Evolutionary conservation across 2,113 vertebrate genomes (phyloP), one percentile per base, ranked within the genome.

Genomic region (Neodon shergylaensis): DNA sequence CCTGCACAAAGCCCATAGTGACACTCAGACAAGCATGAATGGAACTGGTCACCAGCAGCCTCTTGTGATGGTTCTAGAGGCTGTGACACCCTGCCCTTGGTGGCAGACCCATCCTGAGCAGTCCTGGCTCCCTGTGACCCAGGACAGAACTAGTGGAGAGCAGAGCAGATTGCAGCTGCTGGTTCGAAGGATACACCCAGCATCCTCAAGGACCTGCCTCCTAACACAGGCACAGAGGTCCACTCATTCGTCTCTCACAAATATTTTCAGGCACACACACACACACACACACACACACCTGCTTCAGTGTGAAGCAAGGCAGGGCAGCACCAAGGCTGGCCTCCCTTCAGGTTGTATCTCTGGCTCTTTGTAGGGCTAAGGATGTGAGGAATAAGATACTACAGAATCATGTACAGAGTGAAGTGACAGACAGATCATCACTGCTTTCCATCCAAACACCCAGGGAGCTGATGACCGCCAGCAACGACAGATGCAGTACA

Each of bases 381-480:
- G 12, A 52, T 52, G 47, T 70, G 11, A 31, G 42, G 13, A 16
- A 16, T 52, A 26, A 28, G 22, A 87, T 33, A 10, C 11, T 70
- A 19, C 1, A 26, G 21, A 39, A 17, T 16, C 1, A n/a, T 61
- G 26, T 39, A 44, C 19, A 28, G 33, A 17, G 3, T 33, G 6
- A n/a, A 44, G 8, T 33, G 63, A 74, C 9, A 33, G 78, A 42
- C 10, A 7, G 39, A 24, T 22, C 39, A 17, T 3, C 36, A 22
- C 0, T 26, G 9, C 54, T 19, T 42, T 36, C 4, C 4, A n/a
- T 26, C n/a, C 2, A 10, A 19, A n/a, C 1, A 36, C 1, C 3
- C 8, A 2, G 16, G 16, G n/a, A 58, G 28, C 39, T 65, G 21
- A 13, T n/a, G 21, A 24, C 22, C 66, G 14, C 28, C 14, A 44